Conservation (phyloP, 2,888 invertebrate species). For the Archips xylosteana region DNA sequence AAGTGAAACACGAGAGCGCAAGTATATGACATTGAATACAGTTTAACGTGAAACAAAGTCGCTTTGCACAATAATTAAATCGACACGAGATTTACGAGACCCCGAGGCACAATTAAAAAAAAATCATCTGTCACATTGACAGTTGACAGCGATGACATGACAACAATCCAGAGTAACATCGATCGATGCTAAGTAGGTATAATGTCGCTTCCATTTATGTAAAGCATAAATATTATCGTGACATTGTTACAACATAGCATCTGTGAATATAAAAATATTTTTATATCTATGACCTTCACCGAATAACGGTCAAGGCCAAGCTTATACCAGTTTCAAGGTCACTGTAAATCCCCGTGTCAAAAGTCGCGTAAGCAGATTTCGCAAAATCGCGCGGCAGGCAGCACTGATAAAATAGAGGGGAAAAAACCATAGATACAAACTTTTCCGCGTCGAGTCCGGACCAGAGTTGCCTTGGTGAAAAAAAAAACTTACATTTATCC, state of each 20-base stretch:
- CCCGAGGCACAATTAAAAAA: constrained; percentile 2
- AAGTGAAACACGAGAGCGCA: constrained; percentile 16
- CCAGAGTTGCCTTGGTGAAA: constrained; percentile 11
- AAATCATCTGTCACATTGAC: not conserved
- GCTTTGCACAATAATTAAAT: constrained; percentile 24
- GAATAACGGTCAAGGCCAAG: constrained; percentile 2
- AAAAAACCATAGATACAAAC: constrained; percentile 31
- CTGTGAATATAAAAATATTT: constrained; percentile 1
- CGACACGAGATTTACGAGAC: constrained; percentile 1
- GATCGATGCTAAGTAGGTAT: not conserved
- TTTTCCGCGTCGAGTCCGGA: constrained; percentile 22
- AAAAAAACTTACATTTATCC: constrained; percentile 68
- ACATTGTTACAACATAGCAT: not conserved
- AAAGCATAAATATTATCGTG: not conserved
- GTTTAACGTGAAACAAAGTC: constrained; percentile 17
- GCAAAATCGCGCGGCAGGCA: constrained; percentile 38
- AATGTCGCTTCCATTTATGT: not conserved
- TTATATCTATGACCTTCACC: constrained; percentile 14
- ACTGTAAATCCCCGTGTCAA: constrained; percentile 13
- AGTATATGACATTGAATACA: constrained; percentile 15
- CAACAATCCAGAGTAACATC: not conserved
- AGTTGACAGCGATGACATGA: constrained; percentile 12
- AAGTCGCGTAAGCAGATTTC: constrained; percentile 25
- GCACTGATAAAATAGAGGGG: not conserved
- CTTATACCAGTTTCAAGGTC: constrained; percentile 14